Conservation (phyloP, 2,888 invertebrate genomes). For the Acronicta psi region DNA sequence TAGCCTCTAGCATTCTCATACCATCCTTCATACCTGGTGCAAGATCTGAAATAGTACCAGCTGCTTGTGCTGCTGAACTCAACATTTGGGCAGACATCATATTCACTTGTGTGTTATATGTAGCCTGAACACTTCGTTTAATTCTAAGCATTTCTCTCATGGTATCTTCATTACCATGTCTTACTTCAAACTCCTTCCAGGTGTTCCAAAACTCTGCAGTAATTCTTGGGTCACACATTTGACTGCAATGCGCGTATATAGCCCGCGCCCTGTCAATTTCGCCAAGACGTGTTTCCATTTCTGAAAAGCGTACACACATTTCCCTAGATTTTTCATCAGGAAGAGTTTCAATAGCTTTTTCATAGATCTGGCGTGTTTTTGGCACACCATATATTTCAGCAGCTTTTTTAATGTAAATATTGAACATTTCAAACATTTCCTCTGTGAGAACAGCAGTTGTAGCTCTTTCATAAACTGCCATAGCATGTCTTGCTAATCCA, state of each 20-base stretch:
- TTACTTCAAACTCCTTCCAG: conserved; percentile 99
- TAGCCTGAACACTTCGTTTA: conserved; percentile 98
- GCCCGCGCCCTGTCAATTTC: conserved; percentile 99
- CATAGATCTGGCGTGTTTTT: conserved; percentile 98
- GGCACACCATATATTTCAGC: conserved; percentile 99
- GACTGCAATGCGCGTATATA: conserved; percentile 99
- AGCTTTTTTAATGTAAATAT: conserved; percentile 99
- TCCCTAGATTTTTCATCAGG: conserved; percentile 97
- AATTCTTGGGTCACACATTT: conserved; percentile 99
- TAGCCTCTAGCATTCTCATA: conserved; percentile 96
- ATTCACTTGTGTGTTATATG: conserved; percentile 99
- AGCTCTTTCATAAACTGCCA: conserved; percentile 99
- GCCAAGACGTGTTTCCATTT: conserved; percentile 99
- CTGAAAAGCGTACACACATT: conserved; percentile 98
- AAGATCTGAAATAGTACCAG: conserved; percentile 92
- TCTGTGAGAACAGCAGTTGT: conserved; percentile 97
- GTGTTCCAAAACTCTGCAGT: conserved; percentile 98
- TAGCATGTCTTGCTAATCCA: conserved; percentile 98
- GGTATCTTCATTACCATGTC: conserved; percentile 99
- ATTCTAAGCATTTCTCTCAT: conserved; percentile 99
- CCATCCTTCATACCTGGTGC: conserved; percentile 94
- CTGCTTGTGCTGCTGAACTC: conserved; percentile 91
- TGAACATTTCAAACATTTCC: conserved; percentile 99
- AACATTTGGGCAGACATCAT: conserved; percentile 99
- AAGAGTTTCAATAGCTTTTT: conserved; percentile 98